Percentiles rank a stretch among this genome's conserved stretches.
phyloP scores from a whole-genome alignment of 2,113 vertebrate genomes.

The Hydropotes inermis region DNA sequence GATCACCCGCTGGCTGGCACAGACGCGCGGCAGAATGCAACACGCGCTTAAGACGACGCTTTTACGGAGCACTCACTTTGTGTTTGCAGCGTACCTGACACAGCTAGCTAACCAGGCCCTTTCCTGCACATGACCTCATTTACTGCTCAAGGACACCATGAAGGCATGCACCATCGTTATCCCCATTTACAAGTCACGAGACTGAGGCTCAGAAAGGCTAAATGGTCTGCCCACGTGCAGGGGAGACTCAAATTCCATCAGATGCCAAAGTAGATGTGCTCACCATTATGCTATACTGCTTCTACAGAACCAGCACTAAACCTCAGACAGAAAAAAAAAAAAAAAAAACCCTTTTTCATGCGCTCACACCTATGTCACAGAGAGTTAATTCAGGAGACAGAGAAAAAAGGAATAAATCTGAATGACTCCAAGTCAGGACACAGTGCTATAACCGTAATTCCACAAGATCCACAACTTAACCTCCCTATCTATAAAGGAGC shows the following conservation, averaged over 20 bases:
- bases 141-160: background rate
- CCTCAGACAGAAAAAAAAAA: background rate
- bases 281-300: background rate
- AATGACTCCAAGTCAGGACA: background rate
- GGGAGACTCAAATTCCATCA: constrained; percentile 1
- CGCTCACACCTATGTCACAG: background rate
- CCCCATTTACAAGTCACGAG: background rate
- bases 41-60: background rate
- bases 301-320: background rate
- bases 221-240: background rate
- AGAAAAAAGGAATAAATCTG: background rate
- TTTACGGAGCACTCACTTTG: background rate
- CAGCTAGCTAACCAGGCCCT: background rate
- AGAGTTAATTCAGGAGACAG: background rate
- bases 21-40: background rate
- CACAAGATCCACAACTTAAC: background rate
- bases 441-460: background rate
- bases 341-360: background rate
- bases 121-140: background rate
- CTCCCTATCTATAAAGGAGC: background rate
- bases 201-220: background rate
- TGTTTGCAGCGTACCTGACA: background rate
- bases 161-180: background rate
- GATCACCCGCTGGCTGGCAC: background rate
- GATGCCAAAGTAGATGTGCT: background rate